Percentiles rank a stretch among this genome's conserved stretches.
Conservation (phyloP, 2,113 vertebrate species). For the Ailurus styani region DNA sequence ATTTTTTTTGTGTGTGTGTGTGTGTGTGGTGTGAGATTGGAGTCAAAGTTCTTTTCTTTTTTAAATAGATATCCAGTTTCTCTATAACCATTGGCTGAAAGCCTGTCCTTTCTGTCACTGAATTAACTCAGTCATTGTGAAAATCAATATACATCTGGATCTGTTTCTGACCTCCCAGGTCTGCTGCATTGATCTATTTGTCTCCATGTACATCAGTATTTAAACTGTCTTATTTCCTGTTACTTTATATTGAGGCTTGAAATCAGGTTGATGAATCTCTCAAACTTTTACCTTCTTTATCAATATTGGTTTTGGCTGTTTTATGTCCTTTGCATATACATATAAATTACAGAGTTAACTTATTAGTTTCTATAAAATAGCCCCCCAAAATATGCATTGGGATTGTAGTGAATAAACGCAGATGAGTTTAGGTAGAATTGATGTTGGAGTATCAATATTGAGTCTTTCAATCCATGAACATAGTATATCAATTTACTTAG, state of each 20-base stretch:
- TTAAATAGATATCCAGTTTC: neutral
- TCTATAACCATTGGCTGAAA: neutral
- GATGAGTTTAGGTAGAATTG: neutral
- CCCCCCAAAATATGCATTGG: neutral
- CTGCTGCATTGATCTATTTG: neutral
- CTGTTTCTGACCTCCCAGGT: neutral
- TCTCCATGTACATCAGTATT: neutral
- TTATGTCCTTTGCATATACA: neutral
- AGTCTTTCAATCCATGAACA: neutral
- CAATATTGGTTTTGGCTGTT: neutral
- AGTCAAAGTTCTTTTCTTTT: neutral
- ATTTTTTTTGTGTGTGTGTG: neutral
- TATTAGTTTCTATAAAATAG: neutral
- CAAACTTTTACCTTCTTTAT: neutral
- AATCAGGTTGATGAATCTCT: neutral
- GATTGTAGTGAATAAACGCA: neutral
- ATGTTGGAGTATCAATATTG: neutral
- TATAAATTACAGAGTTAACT: neutral
- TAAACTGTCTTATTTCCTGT: neutral
- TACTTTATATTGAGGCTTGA: neutral
- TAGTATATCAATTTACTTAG: neutral
- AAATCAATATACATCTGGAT: neutral
- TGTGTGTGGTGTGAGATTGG: neutral
- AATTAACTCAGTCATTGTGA: neutral
- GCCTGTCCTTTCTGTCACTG: neutral